Evolutionary conservation across 2,888 invertebrate genomes (phyloP), one percentile per base, ranked within the genome.

Genomic region (Leptopilina syphax): DNA sequence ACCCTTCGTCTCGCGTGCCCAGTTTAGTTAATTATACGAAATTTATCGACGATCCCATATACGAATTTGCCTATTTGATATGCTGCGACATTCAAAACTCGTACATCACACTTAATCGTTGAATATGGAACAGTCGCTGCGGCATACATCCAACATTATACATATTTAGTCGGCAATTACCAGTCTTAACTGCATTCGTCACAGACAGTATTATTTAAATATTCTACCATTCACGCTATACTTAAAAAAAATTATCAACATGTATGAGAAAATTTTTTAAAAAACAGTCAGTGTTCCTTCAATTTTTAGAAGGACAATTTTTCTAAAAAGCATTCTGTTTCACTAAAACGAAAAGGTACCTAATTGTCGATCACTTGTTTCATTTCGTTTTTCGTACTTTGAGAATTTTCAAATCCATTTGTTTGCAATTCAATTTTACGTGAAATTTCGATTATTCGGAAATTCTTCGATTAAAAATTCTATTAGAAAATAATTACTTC

Each of bases 31-130:
- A 90, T 90, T 88, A 87, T 83, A 81, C 81, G 80, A 85, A 89
- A 90, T 89, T 90, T 89, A 89, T 88, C 85, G 87, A 83, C 83
- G 82, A 78, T 80, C 83, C 86, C 82, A 83, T 2, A 34, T 86
- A 86, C 87, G 88, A 89, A 88, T 87, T 89, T 87, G 85, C 85
- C 88, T 88, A 87, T 87, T 89, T 88, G 89, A 89, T 89, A 89
- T 88, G 89, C 88, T 88, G 86, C 87, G 86, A 87, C 87, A 88
- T 87, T 87, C 88, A 87, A 90, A 90, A 90, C 88, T 89, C 90
- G 88, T 90, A 89, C 87, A 89, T 90, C 90, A 90, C 86, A 88
- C 88, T 89, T 89, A 89, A 90, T 89, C 88, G 88, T 89, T 89
- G 90, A 90, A 90, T 90, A 90, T 90, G 90, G 87, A 90, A 89